Evolutionary conservation across 2,888 invertebrate species (phyloP).

Genomic region (Xestia rhomboidea): DNA sequence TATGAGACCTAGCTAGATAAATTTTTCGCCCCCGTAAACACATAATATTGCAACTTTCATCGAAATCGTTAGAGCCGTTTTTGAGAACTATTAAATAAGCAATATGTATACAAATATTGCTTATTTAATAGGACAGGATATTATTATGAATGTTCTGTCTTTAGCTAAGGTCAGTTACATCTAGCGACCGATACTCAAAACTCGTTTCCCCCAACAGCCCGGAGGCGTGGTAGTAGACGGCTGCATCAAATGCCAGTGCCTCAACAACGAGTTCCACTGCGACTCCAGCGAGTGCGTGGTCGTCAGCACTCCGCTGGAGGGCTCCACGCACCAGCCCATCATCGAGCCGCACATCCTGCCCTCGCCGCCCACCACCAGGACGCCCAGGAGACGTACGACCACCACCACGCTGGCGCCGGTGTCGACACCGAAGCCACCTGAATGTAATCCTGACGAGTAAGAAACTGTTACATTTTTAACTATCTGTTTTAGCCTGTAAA

Average conservation of each 20-base stretch:
- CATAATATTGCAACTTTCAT: neutral
- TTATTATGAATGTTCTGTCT: neutral
- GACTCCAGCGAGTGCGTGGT: slow-evolving; percentile 88
- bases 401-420: slow-evolving; percentile 72
- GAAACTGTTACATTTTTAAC: neutral
- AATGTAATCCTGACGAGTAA: slow-evolving; percentile 68
- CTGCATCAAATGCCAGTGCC: slow-evolving; percentile 95
- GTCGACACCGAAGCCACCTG: slow-evolving; percentile 39
- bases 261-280: slow-evolving; percentile 94
- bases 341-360: slow-evolving; percentile 59
- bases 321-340: slow-evolving; percentile 73
- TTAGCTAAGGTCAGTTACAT: neutral
- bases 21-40: too few species aligned
- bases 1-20: too few species aligned
- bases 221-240: slow-evolving; percentile 91
- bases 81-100: too few species aligned
- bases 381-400: neutral
- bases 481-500: neutral
- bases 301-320: slow-evolving; percentile 62
- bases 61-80: neutral
- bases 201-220: slow-evolving; percentile 87
- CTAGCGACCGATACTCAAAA: neutral
- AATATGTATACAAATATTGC: neutral
- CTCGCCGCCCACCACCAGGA: slow-evolving; percentile 3
- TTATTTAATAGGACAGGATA: too few species aligned